Conservation (phyloP, 2,888 invertebrate species). For the Acleris emargana region DNA sequence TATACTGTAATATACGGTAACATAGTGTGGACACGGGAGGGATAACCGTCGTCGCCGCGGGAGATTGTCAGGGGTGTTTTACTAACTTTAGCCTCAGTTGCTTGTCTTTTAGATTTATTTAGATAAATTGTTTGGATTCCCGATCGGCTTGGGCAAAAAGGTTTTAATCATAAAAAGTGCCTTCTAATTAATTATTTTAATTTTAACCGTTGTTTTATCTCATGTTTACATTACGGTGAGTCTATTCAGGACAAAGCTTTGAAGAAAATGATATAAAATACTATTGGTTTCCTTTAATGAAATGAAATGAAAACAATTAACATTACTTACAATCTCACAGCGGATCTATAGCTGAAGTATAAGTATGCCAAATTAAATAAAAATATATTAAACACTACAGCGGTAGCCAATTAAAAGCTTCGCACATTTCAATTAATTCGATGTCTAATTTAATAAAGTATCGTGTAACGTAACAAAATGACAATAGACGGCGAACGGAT, state of each 20-base stretch:
- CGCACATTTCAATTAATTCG: not conserved
- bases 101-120: constrained; percentile 38
- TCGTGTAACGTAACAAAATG: constrained; percentile 55
- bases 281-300: no score
- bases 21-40: constrained; percentile 15
- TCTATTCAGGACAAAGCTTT: no score
- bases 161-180: constrained; percentile 24
- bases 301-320: no score
- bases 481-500: constrained; percentile 72
- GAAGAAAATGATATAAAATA: no score
- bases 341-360: no score
- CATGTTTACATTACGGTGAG: not conserved
- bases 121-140: constrained; percentile 34
- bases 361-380: no score
- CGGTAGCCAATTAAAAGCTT: no score
- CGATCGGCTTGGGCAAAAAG: constrained; percentile 15
- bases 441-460: not conserved
- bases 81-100: constrained; percentile 37
- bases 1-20: constrained; percentile 17
- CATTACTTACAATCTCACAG: no score
- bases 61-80: constrained; percentile 43
- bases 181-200: constrained; percentile 1
- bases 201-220: not conserved
- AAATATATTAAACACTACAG: no score
- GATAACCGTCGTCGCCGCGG: constrained; percentile 40